These are phyloP conservation scores for Philhelius pedissequus DNA, from an alignment of 2,888 invertebrate genomes.

Conservation along the genomic window DNA sequence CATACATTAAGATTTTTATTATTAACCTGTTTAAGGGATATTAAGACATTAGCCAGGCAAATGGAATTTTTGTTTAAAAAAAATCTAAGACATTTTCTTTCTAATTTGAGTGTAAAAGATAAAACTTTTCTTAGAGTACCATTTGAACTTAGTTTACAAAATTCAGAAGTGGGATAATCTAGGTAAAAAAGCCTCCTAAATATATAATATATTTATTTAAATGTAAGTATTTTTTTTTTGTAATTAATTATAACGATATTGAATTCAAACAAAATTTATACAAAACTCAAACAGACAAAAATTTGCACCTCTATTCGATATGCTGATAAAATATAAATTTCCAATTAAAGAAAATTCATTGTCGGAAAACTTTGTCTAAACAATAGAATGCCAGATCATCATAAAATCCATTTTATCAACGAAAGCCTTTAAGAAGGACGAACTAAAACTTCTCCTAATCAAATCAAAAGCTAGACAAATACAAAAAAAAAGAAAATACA, in stretches of 20 bases:
- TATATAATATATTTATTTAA: too few relatives aligned
- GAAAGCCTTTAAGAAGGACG: neutral
- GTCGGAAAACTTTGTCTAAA: neutral
- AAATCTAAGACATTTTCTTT: too few relatives aligned
- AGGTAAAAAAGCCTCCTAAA: too few relatives aligned
- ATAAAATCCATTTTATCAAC: slow-evolving; percentile 28
- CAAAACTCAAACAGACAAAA: slow-evolving; percentile 22
- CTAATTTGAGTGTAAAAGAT: too few relatives aligned
- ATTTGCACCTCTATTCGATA: neutral
- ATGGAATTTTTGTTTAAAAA: too few relatives aligned
- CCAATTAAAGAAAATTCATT: neutral
- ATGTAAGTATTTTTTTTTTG: too few relatives aligned
- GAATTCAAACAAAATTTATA: neutral
- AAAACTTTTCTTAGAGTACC: too few relatives aligned
- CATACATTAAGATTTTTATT: too few relatives aligned
- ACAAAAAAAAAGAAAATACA: neutral
- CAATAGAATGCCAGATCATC: slow-evolving; percentile 38
- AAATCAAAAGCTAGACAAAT: slow-evolving; percentile 64
- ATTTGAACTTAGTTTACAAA: too few relatives aligned
- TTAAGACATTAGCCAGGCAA: too few relatives aligned
- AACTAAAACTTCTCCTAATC: slow-evolving; percentile 34
- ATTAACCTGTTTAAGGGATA: too few relatives aligned
- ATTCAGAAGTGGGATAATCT: too few relatives aligned
- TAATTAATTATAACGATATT: neutral
- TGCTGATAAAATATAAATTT: slow-evolving; percentile 11